phyloP scores from a whole-genome alignment of 2,888 invertebrate genomes.

The Lingula anatina region DNA sequence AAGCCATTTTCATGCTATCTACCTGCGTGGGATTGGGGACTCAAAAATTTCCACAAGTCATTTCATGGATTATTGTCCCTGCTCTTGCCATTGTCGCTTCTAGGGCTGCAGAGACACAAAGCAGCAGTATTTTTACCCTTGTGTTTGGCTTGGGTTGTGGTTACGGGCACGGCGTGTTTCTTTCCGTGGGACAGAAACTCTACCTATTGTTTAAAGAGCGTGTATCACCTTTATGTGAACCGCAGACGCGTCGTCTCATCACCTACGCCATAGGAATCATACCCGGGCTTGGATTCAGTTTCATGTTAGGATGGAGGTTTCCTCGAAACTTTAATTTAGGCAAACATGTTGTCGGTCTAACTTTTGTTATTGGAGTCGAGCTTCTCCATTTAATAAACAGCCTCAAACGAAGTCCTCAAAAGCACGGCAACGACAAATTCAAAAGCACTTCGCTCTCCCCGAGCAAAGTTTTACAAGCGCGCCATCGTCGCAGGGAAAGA shows the following conservation, averaged over 20 bases:
- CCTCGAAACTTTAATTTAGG: background rate
- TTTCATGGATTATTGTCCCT: conserved; percentile 4
- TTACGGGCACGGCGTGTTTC: conserved; percentile 12
- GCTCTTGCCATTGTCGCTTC: conserved; percentile 2
- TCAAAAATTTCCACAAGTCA: conserved; percentile 4
- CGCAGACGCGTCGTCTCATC: conserved; percentile 10
- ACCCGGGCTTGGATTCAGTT: conserved; percentile 12
- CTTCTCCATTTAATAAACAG: too few species aligned
- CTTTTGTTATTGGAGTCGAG: conserved; percentile 5
- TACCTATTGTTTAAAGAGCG: conserved; percentile 13
- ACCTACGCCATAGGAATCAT: conserved; percentile 13
- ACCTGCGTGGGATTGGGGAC: conserved; percentile 11
- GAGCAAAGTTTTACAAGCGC: too few species aligned
- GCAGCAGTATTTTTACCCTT: conserved; percentile 9
- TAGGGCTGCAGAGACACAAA: conserved; percentile 6
- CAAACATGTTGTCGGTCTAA: background rate
- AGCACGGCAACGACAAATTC: too few species aligned
- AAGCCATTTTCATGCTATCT: conserved; percentile 11
- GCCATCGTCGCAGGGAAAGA: background rate
- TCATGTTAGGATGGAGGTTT: conserved; percentile 12
- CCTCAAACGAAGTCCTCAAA: too few species aligned
- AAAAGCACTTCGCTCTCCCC: too few species aligned
- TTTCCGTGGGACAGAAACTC: conserved; percentile 13
- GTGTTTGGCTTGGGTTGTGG: conserved; percentile 13
- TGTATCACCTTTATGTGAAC: too few species aligned